Conservation (phyloP, 2,888 invertebrate species). For the Limenitis camilla region DNA sequence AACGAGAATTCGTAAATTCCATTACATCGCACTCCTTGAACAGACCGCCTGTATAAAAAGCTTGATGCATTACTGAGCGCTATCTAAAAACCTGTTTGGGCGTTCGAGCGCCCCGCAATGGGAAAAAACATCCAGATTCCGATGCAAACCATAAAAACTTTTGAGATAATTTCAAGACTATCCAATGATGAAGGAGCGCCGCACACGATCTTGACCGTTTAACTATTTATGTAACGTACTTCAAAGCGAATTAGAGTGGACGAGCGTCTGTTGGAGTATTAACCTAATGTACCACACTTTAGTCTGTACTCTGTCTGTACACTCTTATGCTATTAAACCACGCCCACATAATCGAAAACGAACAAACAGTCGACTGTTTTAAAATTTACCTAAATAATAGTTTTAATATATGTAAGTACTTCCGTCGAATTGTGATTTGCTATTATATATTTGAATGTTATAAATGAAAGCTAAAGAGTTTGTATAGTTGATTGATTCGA, state of each 20-base stretch:
- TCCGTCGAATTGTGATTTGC: too few species aligned
- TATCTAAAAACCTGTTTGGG: constrained; percentile 73
- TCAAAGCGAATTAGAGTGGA: constrained; percentile 37
- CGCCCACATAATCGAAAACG: background rate
- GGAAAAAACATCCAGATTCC: constrained; percentile 71
- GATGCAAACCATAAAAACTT: constrained; percentile 70
- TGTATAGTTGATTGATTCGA: too few species aligned
- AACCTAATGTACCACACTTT: background rate
- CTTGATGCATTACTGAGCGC: constrained; percentile 72
- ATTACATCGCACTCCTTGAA: constrained; percentile 62
- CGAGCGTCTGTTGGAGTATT: constrained; percentile 2
- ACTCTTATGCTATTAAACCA: background rate
- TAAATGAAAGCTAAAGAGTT: too few species aligned
- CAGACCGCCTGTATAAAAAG: constrained; percentile 67
- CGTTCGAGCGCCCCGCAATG: constrained; percentile 60
- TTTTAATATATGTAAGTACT: too few species aligned
- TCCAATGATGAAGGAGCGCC: constrained; percentile 46
- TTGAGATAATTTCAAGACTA: constrained; percentile 67
- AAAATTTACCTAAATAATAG: too few species aligned
- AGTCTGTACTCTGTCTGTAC: too few species aligned
- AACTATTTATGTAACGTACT: constrained; percentile 48
- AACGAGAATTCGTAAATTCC: constrained; percentile 55
- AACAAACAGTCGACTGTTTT: too few species aligned
- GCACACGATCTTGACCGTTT: constrained; percentile 41
- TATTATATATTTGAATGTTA: too few species aligned